A percentile compares a stretch with the other conserved stretches of the same genome.
phyloP scores from a whole-genome alignment of 2,797 vertebrate species.

The Threskiornis aethiopicus region DNA sequence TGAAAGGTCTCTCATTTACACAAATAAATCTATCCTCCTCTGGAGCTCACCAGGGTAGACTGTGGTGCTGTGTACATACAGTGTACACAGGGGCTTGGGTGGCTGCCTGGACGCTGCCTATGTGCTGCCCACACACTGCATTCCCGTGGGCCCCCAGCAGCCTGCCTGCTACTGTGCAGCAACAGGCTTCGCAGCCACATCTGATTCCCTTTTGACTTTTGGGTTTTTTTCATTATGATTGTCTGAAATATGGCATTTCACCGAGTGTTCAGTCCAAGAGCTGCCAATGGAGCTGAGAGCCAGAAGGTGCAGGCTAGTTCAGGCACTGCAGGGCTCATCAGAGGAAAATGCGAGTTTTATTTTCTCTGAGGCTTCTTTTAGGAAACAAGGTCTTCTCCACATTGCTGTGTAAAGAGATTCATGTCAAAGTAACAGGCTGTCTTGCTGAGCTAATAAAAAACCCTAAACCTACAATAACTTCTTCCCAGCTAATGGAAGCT shows the following conservation, averaged over 20 bases:
- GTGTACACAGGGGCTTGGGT: fast-evolving
- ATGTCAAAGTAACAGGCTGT: slow-evolving; percentile 6
- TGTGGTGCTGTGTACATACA: fast-evolving
- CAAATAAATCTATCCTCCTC: not conserved
- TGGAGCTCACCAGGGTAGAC: not conserved
- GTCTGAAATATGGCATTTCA: slow-evolving; percentile 25
- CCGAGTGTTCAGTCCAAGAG: not conserved
- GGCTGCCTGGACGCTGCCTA: fast-evolving
- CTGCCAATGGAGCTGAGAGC: not conserved
- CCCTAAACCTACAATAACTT: not conserved
- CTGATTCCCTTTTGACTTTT: not conserved
- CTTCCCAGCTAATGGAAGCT: slow-evolving; percentile 19
- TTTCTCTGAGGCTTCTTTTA: not conserved
- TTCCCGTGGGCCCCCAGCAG: not conserved
- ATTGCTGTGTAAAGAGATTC: slow-evolving; percentile 33
- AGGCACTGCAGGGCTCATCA: not conserved
- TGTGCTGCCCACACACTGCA: not conserved
- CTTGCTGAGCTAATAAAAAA: slow-evolving; percentile 45
- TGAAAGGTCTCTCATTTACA: slow-evolving; percentile 45
- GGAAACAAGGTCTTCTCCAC: not conserved
- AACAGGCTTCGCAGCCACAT: not conserved
- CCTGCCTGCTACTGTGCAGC: not conserved
- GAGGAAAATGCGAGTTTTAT: not conserved
- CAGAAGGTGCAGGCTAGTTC: not conserved
- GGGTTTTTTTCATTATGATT: not conserved